Percentiles rank a stretch among this genome's conserved stretches.
Evolutionary conservation across 2,113 vertebrate genomes (phyloP).

Genomic region (Phrynocephalus versicolor): DNA sequence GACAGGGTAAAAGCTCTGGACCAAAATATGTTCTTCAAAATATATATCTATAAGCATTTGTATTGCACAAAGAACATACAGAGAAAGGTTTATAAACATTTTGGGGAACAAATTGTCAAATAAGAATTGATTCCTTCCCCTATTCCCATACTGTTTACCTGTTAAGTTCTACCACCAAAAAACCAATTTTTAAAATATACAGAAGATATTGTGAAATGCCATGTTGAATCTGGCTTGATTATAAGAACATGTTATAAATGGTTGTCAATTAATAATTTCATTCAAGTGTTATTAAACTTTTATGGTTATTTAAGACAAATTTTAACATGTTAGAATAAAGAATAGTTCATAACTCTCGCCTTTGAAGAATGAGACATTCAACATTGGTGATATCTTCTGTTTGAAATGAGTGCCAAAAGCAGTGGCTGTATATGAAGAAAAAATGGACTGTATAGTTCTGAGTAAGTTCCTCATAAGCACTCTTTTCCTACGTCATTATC

Average conservation of each 20-base stretch:
- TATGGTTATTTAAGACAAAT: background rate
- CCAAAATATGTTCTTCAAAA: background rate
- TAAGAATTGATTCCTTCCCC: background rate
- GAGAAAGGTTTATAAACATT: background rate
- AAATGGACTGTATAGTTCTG: slow-evolving; percentile 24
- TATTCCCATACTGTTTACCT: background rate
- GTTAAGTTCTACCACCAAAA: background rate
- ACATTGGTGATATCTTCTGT: slow-evolving; percentile 29
- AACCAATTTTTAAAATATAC: background rate
- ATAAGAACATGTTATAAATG: background rate
- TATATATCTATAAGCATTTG: background rate
- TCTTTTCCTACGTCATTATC: slow-evolving; percentile 46
- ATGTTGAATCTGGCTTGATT: background rate
- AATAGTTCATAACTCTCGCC: slow-evolving; percentile 19
- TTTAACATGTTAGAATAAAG: slow-evolving; percentile 34
- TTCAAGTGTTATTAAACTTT: slow-evolving; percentile 10
- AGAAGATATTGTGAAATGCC: background rate
- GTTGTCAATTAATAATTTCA: slow-evolving; percentile 14
- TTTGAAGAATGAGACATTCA: background rate
- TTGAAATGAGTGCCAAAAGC: slow-evolving; percentile 37
- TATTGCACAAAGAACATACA: background rate
- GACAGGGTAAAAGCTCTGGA: background rate
- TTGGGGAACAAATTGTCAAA: background rate
- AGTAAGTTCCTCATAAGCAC: slow-evolving; percentile 19
- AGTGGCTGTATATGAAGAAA: slow-evolving; percentile 21